Conservation (phyloP, 2,797 vertebrate genomes). For the Malurus splendens region DNA sequence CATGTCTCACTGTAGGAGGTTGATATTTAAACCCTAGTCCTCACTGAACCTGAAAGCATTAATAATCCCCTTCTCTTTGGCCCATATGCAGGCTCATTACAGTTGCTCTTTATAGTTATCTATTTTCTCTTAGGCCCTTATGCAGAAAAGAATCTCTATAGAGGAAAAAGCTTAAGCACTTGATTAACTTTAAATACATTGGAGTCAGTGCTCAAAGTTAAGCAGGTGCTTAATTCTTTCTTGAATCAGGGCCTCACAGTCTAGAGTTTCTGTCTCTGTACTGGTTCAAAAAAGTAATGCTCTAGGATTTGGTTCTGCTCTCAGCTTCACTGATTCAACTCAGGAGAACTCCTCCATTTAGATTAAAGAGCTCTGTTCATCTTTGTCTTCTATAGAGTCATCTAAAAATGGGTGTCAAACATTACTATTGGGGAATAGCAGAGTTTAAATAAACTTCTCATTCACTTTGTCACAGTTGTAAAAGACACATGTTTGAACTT, state of each 20-base stretch:
- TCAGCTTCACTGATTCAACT: neutral
- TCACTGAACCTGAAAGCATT: slow-evolving; percentile 58
- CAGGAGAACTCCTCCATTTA: neutral
- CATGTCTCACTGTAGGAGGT: slow-evolving; percentile 44
- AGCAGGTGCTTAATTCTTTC: slow-evolving; percentile 39
- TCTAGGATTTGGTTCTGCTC: neutral
- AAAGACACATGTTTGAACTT: neutral
- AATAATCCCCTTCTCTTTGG: slow-evolving; percentile 59
- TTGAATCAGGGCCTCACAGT: neutral
- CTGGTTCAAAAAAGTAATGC: neutral
- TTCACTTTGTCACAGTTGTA: neutral
- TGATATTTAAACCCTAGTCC: slow-evolving; percentile 49
- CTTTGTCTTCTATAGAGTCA: neutral
- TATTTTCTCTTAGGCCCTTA: slow-evolving; percentile 55
- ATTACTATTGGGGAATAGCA: neutral
- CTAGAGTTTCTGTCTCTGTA: neutral
- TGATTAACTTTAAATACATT: slow-evolving; percentile 52
- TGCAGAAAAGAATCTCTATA: slow-evolving; percentile 35
- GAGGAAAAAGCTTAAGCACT: slow-evolving; percentile 55
- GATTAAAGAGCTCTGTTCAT: neutral
- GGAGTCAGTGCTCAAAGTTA: slow-evolving; percentile 41
- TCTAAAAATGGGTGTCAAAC: neutral
- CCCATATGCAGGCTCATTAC: slow-evolving; percentile 49
- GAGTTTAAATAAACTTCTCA: neutral
- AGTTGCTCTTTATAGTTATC: slow-evolving; percentile 47